Evolutionary conservation across 2,797 vertebrate genomes (phyloP), one percentile per base, ranked within the genome.

Genomic region (Melanotaenia parkinsoni): DNA sequence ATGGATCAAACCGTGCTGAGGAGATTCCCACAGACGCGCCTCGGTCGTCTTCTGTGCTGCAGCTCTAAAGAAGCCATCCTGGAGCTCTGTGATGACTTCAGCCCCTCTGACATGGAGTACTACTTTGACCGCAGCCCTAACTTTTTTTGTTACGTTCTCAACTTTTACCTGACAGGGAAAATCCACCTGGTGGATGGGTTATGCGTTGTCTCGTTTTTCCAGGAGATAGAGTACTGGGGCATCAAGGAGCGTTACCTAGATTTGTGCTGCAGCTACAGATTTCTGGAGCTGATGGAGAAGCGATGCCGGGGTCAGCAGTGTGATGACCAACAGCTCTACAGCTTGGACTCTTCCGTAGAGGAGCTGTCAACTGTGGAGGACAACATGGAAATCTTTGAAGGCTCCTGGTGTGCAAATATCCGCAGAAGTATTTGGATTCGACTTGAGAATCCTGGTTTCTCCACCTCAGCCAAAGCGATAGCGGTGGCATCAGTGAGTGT

Each of bases 171-270:
- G 80, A 98, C 97, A 0, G 98, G 97, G 13, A 97, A 96, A 91
- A 94, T 99, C 72, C 98, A 99, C 0, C 91, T 99, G 79, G 96
- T 96, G 90, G 97, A 98, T 60, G 96, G 98, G 40, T 79, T 98
- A 62, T 99, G 98, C 0, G 94, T 98, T 8, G 94, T 97, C 82
- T 98, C 97, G 0, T 99, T 99, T 82, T 93, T 91, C 87, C 98
- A 99, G 87, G 98, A 99, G 92, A 97, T 98, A 3, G 97, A 99
- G 78, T 99, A 99, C 71, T 99, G 97, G 98, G 97, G 98, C 43
- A 97, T 99, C 86, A 96, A 96, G 0, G 96, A 97, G 61, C 91
- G 96, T 4, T 95, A 97, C 69, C 91, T 99, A 20, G 97, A 95
- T 74, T 83, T 94, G 18, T 99, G 98, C 86, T 99, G 97, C 89